These are phyloP conservation scores for Raja brachyura DNA, from an alignment of 2,113 vertebrate species.

Conservation along the genomic window DNA sequence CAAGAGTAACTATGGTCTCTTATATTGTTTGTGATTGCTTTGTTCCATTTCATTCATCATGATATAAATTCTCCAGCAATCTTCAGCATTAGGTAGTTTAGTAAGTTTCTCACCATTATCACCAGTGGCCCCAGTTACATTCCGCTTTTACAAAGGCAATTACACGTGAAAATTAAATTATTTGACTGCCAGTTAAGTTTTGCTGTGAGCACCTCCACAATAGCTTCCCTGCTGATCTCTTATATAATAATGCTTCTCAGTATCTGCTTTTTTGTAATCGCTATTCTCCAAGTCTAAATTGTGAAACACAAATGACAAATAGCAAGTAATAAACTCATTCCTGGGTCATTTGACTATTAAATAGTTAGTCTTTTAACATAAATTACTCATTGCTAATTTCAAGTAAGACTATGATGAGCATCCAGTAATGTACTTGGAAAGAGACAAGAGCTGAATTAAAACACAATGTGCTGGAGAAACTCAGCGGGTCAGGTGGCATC, in stretches of 20 bases:
- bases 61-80: neutral
- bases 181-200: neutral
- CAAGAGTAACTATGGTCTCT: neutral
- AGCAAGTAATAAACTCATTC: neutral
- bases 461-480: no score
- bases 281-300: neutral
- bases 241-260: neutral
- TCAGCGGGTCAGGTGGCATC: no score
- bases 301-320: neutral
- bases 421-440: neutral
- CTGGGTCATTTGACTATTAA: neutral
- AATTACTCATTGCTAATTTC: neutral
- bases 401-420: neutral
- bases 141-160: neutral
- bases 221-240: neutral
- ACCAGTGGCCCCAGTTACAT: neutral
- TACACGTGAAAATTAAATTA: neutral
- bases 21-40: neutral
- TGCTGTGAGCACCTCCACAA: neutral
- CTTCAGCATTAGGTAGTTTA: neutral
- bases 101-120: neutral
- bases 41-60: neutral
- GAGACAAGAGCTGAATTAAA: neutral
- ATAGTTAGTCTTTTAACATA: no score
- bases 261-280: neutral